phyloP scores from a whole-genome alignment of 2,888 invertebrate genomes.

The Aricia artaxerxes region DNA sequence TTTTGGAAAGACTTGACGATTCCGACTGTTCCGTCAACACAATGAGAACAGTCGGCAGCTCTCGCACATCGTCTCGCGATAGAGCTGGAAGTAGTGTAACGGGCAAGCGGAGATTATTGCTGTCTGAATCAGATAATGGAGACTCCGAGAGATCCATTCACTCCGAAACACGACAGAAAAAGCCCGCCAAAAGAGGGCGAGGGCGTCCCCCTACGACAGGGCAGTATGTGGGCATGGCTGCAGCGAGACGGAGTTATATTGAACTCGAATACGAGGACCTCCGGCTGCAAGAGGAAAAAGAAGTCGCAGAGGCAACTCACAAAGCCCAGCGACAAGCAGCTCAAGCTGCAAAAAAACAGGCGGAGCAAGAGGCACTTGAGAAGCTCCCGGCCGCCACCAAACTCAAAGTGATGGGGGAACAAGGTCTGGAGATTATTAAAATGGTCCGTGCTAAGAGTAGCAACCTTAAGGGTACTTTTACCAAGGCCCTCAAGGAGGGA shows the following conservation, averaged over 20 bases:
- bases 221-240: not conserved
- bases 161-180: not conserved
- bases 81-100: too few relatives aligned
- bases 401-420: not conserved
- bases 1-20: not conserved
- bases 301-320: not conserved
- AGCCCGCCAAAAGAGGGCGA: not conserved
- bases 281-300: not conserved
- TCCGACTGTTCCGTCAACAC: not conserved
- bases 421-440: not conserved
- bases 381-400: not conserved
- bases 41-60: not conserved
- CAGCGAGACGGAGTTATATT: not conserved
- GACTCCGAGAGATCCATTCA: not conserved
- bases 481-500: too few relatives aligned
- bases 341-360: not conserved
- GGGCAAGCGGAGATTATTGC: too few relatives aligned
- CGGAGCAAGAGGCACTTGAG: not conserved
- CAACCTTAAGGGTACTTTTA: not conserved
- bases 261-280: not conserved
- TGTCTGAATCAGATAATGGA: not conserved
- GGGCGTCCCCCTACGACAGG: not conserved
- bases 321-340: not conserved
- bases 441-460: not conserved
- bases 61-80: too few relatives aligned